A percentile compares a stretch with the other conserved stretches of the same genome.
phyloP scores from a whole-genome alignment of 2,797 vertebrate species.

The Phaenicophaeus curvirostris region DNA sequence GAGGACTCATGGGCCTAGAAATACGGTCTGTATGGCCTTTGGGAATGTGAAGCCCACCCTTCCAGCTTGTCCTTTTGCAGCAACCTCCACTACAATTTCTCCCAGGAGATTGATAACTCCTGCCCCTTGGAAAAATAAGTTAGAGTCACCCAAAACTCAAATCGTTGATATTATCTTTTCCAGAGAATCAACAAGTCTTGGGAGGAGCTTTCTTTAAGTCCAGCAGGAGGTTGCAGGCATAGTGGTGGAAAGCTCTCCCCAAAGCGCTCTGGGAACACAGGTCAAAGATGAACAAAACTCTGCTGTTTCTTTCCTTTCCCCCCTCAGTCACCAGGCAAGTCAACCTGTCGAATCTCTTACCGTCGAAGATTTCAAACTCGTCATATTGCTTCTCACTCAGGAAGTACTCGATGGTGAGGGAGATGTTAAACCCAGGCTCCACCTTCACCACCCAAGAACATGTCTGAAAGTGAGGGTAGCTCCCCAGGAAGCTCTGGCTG shows the following conservation, averaged over 20 bases:
- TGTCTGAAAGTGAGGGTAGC: constrained; percentile 94
- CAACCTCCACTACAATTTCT: not conserved
- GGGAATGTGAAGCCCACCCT: not conserved
- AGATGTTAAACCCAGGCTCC: constrained; percentile 91
- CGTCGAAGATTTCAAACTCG: constrained; percentile 96
- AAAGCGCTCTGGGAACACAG: not conserved
- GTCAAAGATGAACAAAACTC: not conserved
- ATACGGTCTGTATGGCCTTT: fast-evolving
- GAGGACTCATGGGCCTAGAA: not conserved
- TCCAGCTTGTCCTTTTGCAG: not conserved
- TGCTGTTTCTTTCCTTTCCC: not conserved
- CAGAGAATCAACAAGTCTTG: not conserved
- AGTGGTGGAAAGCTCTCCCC: not conserved
- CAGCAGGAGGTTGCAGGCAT: not conserved
- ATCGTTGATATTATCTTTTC: not conserved
- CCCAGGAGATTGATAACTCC: not conserved
- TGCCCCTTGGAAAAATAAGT: not conserved
- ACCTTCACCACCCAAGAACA: constrained; percentile 97
- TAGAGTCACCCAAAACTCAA: not conserved
- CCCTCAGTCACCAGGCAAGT: fast-evolving
- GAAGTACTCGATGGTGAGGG: constrained; percentile 94
- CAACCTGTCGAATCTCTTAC: constrained; percentile 63
- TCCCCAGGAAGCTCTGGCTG: constrained; percentile 91
- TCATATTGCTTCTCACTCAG: constrained; percentile 96
- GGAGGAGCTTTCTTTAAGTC: not conserved